Base-by-base conservation (phyloP, 2,113 vertebrate genomes). In the Cygnus atratus region DNA sequence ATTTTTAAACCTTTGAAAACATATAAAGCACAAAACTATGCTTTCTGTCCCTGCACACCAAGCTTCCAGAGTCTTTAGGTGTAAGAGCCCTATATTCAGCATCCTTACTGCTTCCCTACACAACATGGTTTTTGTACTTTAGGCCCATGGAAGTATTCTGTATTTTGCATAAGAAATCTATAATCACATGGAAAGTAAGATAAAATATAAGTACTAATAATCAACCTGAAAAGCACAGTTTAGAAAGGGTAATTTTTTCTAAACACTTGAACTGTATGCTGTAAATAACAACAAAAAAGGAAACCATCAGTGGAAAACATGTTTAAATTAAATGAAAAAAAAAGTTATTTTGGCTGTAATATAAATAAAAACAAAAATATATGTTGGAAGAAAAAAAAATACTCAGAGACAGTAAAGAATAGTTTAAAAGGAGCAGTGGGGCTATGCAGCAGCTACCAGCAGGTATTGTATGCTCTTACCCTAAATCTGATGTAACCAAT, bases 1-100 rank as follows among this genome's bases (percentile, higher is more conserved):
- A 9, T 37, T 93, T 85, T 66, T 39, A 81, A 87, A 41, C 28
- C 77, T 97, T 72, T 75, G 59, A 80, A 94, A 93, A 93, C 85
- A 63, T 4, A 59, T 11, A 90, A 33, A 84, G 35, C 20, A 35
- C 7, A 24, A 41, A 82, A 87, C 7, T 7, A 22, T 48, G 33
- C 43, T 83, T 39, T 73, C 48, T 83, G 35, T 73, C 48, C 31
- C 37, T 58, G 67, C 50, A 85, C 14, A 76, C 24, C 73, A 78
- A 89, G 31, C n/a, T 91, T 67, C 59, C 31, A 48, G n/a, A 88
- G 37, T 24, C 7, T 86, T 33, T 54, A 83, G 28, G 72, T 84
- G 63, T 90, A 84, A 91, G 7, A 83, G 76, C 26, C 43, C 43
- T 73, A 46, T 71, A 85, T 82, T 37, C 33, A 96, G 62, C 41